Evolutionary conservation across 1,140 invertebrate species (phyloP), one percentile per base, ranked within the genome.

Genomic region (Orchestia grillus): DNA sequence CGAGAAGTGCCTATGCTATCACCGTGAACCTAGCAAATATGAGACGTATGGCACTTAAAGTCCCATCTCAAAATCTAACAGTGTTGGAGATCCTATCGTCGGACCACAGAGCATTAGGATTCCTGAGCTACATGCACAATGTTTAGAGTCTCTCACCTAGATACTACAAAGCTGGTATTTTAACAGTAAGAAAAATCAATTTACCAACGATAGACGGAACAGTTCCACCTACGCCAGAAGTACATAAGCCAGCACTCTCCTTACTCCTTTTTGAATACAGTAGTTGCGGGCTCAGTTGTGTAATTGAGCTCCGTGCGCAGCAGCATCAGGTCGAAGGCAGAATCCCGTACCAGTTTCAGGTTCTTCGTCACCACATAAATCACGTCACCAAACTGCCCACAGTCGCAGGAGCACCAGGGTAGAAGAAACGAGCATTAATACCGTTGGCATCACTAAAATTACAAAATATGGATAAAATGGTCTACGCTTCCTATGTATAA

Each of bases 361-460:
- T 62, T 87, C 42, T 96, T 95, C 0, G 77, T 44, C 3, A 91
- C 77, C 15, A 96, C 96, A 44, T 96, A 96, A 41, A 96, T 96
- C n/a, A 44, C 77, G 42, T 95, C 57, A 0, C 41, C 96, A 11
- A 96, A 96, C 96, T 96, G 96, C 6, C 40, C 62, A 77, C 3
- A 77, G 62, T 1, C 11, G 62, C 62, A 77, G 19, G 6, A 53
- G 47, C 6, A 53, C 28, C 62, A 77, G 28, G 28, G 62, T 77
- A 19, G 36, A 28, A 77, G 36, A 28, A 77, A 77, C 62, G 36
- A 36, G 62, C 1, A 15, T 19, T 77, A 77, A 77, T 28, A 36
- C 62, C 36, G 62, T 8, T 77, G 36, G 28, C 11, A 77, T 23
- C 11, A 36, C 36, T 77, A 77, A 23, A 36, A 19, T 77, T 3